These are phyloP conservation scores for Drosophila yooni DNA, from an alignment of 2,888 invertebrate genomes.

Conservation along the genomic window DNA sequence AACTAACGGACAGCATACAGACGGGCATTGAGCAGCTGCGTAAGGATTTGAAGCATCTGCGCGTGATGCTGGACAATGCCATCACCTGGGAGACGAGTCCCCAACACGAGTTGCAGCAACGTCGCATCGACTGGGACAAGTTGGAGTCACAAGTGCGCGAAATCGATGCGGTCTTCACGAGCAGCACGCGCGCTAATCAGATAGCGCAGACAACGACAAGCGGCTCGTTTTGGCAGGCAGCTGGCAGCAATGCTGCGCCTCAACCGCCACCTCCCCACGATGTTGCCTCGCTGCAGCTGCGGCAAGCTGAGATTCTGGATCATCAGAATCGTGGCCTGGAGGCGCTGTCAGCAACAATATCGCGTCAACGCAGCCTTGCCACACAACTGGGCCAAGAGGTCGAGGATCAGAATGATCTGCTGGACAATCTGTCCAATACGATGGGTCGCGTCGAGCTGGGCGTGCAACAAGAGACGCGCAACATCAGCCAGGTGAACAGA, in stretches of 20 bases:
- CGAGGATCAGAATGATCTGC: conserved; percentile 91
- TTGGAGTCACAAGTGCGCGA: conserved; percentile 87
- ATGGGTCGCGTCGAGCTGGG: conserved; percentile 90
- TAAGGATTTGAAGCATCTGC: conserved; percentile 87
- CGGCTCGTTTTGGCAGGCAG: conserved; percentile 54
- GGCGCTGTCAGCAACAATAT: conserved; percentile 89
- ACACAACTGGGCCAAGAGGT: conserved; percentile 91
- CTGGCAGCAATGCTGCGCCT: conserved; percentile 72
- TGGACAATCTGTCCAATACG: conserved; percentile 90
- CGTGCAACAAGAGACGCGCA: conserved; percentile 88
- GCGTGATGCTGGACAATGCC: conserved; percentile 86
- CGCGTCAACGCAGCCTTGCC: conserved; percentile 91
- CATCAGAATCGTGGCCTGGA: conserved; percentile 92
- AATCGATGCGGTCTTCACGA: conserved; percentile 85
- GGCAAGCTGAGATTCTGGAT: conserved; percentile 88
- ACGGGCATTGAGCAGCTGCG: conserved; percentile 88
- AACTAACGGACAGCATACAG: conserved; percentile 87
- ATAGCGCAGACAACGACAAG: neutral
- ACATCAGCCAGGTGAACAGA: conserved; percentile 88
- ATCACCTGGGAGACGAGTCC: conserved; percentile 64
- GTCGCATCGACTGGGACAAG: conserved; percentile 87
- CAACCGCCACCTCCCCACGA: conserved; percentile 84
- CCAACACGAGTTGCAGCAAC: conserved; percentile 87
- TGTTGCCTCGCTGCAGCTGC: conserved; percentile 85
- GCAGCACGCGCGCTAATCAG: conserved; percentile 63